A percentile compares a stretch with the other conserved stretches of the same genome.
Conservation (phyloP, 2,113 vertebrate species). For the Gallinago media region DNA sequence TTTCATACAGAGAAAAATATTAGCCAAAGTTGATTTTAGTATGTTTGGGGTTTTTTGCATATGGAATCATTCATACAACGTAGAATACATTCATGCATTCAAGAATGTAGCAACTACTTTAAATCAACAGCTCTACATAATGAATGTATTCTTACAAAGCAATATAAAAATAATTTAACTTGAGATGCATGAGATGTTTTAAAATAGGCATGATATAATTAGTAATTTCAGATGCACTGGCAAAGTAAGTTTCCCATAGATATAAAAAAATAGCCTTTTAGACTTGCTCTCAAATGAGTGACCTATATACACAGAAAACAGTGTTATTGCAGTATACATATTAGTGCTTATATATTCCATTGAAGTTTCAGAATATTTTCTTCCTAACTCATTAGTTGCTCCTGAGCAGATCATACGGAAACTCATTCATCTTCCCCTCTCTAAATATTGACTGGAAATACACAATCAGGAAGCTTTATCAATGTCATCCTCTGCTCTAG, state of each 20-base stretch:
- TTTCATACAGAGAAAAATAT: background rate
- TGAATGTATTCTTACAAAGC: background rate
- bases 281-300: background rate
- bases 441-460: background rate
- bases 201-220: background rate
- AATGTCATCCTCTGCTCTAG: background rate
- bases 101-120: background rate
- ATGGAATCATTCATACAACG: background rate
- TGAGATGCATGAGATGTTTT: background rate
- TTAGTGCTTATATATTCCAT: background rate
- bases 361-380: background rate
- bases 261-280: background rate
- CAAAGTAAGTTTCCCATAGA: background rate
- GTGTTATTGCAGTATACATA: background rate
- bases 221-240: background rate
- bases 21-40: background rate
- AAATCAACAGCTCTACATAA: background rate
- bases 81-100: background rate
- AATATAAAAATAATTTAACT: background rate
- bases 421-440: background rate
- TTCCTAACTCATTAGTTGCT: background rate
- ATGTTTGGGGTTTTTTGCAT: background rate
- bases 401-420: background rate
- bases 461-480: background rate
- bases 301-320: background rate